These are phyloP conservation scores for Mesochorus sp. DNA, from an alignment of 2,888 invertebrate genomes.

Conservation along the genomic window DNA sequence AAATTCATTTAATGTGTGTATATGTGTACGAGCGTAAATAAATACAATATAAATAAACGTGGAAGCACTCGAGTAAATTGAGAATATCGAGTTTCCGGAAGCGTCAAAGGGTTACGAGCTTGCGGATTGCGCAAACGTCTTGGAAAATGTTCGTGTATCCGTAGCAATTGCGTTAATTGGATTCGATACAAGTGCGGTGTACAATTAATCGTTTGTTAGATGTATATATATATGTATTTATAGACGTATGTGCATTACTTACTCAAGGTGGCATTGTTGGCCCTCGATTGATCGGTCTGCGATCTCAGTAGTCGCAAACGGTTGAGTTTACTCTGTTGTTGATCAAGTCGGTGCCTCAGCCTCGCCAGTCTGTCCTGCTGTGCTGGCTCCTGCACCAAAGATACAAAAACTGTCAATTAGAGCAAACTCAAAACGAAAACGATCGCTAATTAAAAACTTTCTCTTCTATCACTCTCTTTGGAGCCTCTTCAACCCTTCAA, in stretches of 20 bases:
- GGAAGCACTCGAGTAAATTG: no score
- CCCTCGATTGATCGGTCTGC: conserved; percentile 96
- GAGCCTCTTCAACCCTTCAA: no score
- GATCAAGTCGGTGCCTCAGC: conserved; percentile 95
- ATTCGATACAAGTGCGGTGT: background rate
- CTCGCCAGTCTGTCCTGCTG: conserved; percentile 94
- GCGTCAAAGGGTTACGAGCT: conserved; percentile 28
- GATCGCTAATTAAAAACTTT: no score
- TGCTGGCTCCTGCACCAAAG: conserved; percentile 86
- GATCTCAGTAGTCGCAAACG: conserved; percentile 95
- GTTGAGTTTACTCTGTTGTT: conserved; percentile 96
- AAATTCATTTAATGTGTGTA: conserved; percentile 1
- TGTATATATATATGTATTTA: background rate
- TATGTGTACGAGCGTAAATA: no score
- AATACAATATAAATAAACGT: no score
- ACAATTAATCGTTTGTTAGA: background rate
- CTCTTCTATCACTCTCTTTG: no score
- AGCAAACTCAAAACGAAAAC: background rate
- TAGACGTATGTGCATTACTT: conserved; percentile 83
- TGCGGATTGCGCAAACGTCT: background rate
- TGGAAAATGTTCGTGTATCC: background rate
- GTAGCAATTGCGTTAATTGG: conserved; percentile 33
- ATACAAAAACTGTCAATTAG: background rate
- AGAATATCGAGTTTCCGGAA: conserved; percentile 50
- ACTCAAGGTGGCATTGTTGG: conserved; percentile 95